phyloP scores from a whole-genome alignment of 2,113 vertebrate species.

The Tyrannus savana region DNA sequence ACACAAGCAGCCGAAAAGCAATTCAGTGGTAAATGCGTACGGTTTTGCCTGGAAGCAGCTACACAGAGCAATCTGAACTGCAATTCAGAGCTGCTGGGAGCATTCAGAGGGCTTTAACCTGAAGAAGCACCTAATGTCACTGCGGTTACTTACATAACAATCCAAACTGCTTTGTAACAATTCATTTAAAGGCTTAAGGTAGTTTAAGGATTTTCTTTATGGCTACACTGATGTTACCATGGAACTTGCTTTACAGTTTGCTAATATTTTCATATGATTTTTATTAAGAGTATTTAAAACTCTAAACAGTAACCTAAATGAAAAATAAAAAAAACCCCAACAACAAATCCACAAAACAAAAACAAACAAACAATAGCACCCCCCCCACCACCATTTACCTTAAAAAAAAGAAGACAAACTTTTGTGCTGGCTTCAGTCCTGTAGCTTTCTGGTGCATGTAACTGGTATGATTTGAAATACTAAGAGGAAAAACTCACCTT shows the following conservation, averaged over 20 bases:
- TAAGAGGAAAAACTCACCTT: not conserved
- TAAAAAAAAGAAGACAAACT: not conserved
- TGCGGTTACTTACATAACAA: not conserved
- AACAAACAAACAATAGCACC: not conserved
- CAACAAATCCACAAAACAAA: not conserved
- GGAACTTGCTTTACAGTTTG: not conserved
- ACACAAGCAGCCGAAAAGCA: not conserved
- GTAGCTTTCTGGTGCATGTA: not conserved
- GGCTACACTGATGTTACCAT: not conserved
- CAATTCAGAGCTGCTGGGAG: not conserved
- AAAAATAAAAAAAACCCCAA: not conserved
- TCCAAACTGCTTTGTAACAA: not conserved
- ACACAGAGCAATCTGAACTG: not conserved
- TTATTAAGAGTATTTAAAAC: not conserved
- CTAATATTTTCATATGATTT: not conserved
- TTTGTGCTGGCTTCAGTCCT: not conserved
- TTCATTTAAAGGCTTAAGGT: not conserved
- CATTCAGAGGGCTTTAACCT: constrained; percentile 17
- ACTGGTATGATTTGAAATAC: not conserved
- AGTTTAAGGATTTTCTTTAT: not conserved
- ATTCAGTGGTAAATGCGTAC: not conserved
- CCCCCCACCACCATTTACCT: rapidly evolving
- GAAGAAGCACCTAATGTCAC: not conserved
- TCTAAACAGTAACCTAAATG: not conserved
- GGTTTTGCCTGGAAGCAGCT: not conserved